These are phyloP conservation scores for Halisarca cf. caerulea DNA, from an alignment of 37 sponge, comb jelly and placozoan genomes.

Conservation along the genomic window DNA sequence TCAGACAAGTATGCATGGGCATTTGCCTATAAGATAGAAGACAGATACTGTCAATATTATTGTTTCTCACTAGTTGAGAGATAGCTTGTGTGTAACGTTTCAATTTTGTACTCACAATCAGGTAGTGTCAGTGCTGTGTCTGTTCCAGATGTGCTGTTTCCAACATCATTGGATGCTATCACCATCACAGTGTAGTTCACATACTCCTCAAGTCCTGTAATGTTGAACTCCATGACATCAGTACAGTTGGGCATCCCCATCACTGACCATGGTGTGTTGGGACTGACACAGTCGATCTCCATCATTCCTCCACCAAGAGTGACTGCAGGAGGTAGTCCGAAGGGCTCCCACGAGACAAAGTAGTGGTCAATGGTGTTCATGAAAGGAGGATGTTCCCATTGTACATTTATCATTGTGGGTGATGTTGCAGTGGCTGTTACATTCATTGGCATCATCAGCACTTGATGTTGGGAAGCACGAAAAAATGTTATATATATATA, in stretches of 20 bases:
- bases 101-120: background rate
- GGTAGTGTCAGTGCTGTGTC: background rate
- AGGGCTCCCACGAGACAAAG: conserved; percentile 8
- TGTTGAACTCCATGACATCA: background rate
- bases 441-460: background rate
- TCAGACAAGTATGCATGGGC: too few relatives aligned
- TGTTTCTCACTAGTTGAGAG: background rate
- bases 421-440: background rate
- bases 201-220: conserved; percentile 22
- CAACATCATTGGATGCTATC: background rate
- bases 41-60: too few relatives aligned
- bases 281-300: background rate
- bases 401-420: background rate
- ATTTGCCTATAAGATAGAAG: too few relatives aligned
- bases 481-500: background rate
- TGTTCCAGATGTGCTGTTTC: background rate
- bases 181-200: conserved; percentile 2
- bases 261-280: background rate
- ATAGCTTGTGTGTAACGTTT: background rate
- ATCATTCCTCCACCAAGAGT: background rate
- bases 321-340: background rate
- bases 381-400: background rate
- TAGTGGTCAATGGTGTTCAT: background rate
- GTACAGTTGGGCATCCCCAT: background rate
- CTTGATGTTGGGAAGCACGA: too few relatives aligned